phyloP scores from a whole-genome alignment of 2,888 invertebrate species.

The Coelogynopora nodosa region DNA sequence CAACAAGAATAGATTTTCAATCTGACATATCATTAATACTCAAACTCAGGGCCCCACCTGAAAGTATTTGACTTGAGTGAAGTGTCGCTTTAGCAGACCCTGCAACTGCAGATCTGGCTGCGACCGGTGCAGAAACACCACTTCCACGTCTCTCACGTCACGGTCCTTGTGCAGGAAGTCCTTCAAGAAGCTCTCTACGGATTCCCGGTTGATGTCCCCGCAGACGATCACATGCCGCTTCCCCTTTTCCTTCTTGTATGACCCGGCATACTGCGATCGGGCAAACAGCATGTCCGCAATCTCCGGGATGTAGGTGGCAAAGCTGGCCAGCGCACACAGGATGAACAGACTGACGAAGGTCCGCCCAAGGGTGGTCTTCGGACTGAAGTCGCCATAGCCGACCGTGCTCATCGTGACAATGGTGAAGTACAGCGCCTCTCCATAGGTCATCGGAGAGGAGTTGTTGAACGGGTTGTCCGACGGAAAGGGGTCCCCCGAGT shows the following conservation, averaged over 20 bases:
- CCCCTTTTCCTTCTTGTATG: conserved; percentile 98
- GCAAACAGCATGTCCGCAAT: conserved; percentile 98
- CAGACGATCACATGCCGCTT: conserved; percentile 99
- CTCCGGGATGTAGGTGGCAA: conserved; percentile 99
- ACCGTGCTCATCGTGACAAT: conserved; percentile 45
- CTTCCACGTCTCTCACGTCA: conserved; percentile 95
- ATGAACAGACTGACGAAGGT: conserved; percentile 43
- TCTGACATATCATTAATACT: too few species aligned
- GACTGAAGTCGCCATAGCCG: conserved; percentile 43
- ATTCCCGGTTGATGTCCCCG: conserved; percentile 98
- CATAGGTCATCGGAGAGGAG: conserved; percentile 36
- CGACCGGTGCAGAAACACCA: conserved; percentile 98
- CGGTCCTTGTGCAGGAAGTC: conserved; percentile 98
- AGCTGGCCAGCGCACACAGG: conserved; percentile 73
- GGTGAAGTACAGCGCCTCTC: conserved; percentile 43
- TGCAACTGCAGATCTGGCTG: conserved; percentile 98
- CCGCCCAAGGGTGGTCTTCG: conserved; percentile 39
- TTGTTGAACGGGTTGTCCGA: conserved; percentile 7
- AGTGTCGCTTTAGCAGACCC: conserved; percentile 99
- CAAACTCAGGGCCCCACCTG: too few species aligned
- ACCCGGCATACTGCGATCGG: conserved; percentile 97
- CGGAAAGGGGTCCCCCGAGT: conserved; percentile 49
- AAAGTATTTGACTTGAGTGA: conserved; percentile 76
- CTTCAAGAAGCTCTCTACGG: conserved; percentile 97
- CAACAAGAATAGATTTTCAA: too few species aligned